A percentile compares a stretch with the other conserved stretches of the same genome.
These are phyloP conservation scores for Brachypodius melanocephalos DNA, from an alignment of 2,113 vertebrate genomes.

Conservation along the genomic window DNA sequence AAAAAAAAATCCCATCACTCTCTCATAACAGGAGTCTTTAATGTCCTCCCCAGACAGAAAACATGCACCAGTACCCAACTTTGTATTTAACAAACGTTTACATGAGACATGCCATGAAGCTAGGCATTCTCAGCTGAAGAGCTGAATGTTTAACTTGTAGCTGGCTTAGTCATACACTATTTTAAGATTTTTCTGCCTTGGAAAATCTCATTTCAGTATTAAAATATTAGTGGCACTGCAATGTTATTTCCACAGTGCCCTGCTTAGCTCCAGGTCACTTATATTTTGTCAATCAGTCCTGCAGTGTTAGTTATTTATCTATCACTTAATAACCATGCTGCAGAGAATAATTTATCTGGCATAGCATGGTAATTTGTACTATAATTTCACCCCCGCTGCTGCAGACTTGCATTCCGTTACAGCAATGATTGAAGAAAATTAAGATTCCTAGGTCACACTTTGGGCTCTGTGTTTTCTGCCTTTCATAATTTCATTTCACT, in stretches of 20 bases:
- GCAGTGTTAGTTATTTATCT: conserved; percentile 83
- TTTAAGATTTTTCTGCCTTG: conserved; percentile 61
- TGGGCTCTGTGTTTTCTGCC: conserved; percentile 68
- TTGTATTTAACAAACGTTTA: not conserved
- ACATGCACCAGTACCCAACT: not conserved
- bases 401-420: conserved; percentile 73
- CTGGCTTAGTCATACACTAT: conserved; percentile 4
- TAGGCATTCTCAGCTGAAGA: not conserved
- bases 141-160: not conserved
- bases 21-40: not conserved
- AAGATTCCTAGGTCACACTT: conserved; percentile 78
- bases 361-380: conserved; percentile 80
- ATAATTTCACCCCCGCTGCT: conserved; percentile 79
- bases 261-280: conserved; percentile 78
- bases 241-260: conserved; percentile 70
- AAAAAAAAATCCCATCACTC: not conserved
- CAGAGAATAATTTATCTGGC: conserved; percentile 79
- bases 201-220: conserved; percentile 74
- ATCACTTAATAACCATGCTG: conserved; percentile 77
- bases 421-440: conserved; percentile 78
- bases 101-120: not conserved
- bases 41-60: not conserved
- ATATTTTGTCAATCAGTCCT: conserved; percentile 79
- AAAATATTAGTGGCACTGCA: conserved; percentile 62
- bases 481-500: conserved; percentile 71